Evolutionary conservation across 2,888 invertebrate genomes (phyloP), one percentile per base, ranked within the genome.

Genomic region (Drosophila austrosaltans): DNA sequence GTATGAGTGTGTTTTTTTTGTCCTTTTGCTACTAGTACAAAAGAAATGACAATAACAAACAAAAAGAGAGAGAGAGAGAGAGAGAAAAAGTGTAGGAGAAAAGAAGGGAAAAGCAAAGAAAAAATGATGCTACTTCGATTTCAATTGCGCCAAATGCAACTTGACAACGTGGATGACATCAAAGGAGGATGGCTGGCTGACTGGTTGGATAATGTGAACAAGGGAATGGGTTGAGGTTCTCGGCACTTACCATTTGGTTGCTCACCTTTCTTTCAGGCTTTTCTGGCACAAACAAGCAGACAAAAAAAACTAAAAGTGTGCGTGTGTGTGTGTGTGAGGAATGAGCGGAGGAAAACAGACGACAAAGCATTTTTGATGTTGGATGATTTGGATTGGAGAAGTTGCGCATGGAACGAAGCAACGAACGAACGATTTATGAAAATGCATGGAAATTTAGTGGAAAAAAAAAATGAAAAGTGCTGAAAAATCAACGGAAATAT

Each of bases 81-180:
- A 16, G 4, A 30, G 30, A 5, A 20, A 39, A 22, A 39, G 59
- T 25, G n/a, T 28, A 53, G 53, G 12, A n/a, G 36, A 60, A n/a
- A 40, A n/a, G 1, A 36, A 59, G 32, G 64, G 39, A 48, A 1
- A 56, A 32, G 32, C 1, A 44, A 57, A 48, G 57, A 40, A 69
- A 72, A 76, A 72, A 66, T 65, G 75, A 73, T 82, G 80, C 81
- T 66, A 80, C 82, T 81, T 82, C 81, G 81, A 80, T 82, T 81
- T 82, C 83, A 78, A 81, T 82, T 82, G 81, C 75, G 66, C 63
- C 81, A 78, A 81, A 75, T 82, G 81, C 83, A 82, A 71, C 76
- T 72, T 72, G 62, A 82, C 79, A 74, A 66, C 74, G 61, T 62
- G 64, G 77, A 69, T 75, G 64, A 63, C 64, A 64, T 48, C 63